Evolutionary conservation across 1,140 invertebrate species (phyloP), one percentile per base, ranked within the genome.

Genomic region (Camponotus floridanus): DNA sequence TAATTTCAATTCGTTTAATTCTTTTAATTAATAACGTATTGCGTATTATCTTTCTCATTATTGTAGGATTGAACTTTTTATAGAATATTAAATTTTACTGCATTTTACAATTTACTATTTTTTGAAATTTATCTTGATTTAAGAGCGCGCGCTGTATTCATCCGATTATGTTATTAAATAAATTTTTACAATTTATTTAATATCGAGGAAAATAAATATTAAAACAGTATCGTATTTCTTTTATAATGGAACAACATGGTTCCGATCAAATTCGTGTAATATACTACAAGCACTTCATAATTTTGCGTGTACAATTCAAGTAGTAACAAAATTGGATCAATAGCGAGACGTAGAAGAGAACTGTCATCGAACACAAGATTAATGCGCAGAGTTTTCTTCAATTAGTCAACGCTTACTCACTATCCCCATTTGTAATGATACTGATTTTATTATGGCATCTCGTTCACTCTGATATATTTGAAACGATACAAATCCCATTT

Each of bases 401-500:
- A 91, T 91, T 91, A 90, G 76, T 62, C 45, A 74, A 59, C 85
- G 79, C 74, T 88, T 81, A 85, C 62, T 78, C 79, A 48, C 33
- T 39, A 74, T 59, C 70, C 36, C 7, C 36, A 3, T 36, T 36
- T 26, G 7, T n/a, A 33, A 13, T 61, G 62, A 65, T 85, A 57
- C 57, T 76, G 70, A 87, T 91, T 88, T 87, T 83, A 91, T 91
- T 91, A 87, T 62, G 21, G 15, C 21, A 3, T 45, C 26, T 26
- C 89, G 67, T 85, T 90, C 86, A 87, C 21, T 83, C 51, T 79
- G 81, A 73, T 73, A 74, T 81, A 87, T 90, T 85, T 80, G 76
- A 86, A 68, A 83, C 86, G 87, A 86, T 86, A 91, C 88, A 91
- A 91, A 88, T 79, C 86, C 51, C 88, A 90, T 88, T 85, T 87